Evolutionary conservation across 2,888 invertebrate species (phyloP).

Genomic region (Lysandra bellargus): DNA sequence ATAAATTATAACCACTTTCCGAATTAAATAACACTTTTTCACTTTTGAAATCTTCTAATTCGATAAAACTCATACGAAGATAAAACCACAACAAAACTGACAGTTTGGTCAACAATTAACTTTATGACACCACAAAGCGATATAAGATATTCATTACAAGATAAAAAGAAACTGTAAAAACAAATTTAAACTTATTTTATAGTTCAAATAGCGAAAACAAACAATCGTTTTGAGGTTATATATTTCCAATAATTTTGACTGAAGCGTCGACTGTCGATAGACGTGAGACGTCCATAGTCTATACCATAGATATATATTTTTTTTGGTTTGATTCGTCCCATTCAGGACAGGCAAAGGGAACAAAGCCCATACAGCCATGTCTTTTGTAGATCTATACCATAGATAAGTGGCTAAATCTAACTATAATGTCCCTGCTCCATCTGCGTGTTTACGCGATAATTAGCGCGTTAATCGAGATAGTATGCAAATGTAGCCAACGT

Average conservation of each 20-base stretch:
- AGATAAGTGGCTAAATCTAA: no score
- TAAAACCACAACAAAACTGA: background rate
- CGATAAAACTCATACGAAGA: background rate
- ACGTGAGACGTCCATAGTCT: no score
- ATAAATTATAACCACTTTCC: background rate
- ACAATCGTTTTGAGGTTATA: conserved; percentile 44
- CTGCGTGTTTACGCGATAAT: no score
- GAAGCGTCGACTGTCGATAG: background rate
- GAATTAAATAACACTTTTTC: background rate
- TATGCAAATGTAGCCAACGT: no score
- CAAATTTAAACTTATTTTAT: background rate
- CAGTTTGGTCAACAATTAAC: background rate
- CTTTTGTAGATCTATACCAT: no score
- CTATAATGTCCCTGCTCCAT: no score
- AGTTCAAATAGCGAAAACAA: conserved; percentile 37
- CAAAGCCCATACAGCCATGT: no score
- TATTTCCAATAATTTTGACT: background rate
- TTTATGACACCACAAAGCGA: background rate
- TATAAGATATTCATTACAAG: background rate
- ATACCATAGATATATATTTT: no score
- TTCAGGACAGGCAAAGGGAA: no score
- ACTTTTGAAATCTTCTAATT: background rate
- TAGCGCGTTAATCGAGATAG: no score
- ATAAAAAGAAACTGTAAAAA: background rate
- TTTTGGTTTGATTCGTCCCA: no score